Evolutionary conservation across 2,113 vertebrate genomes (phyloP).

Genomic region (Protobothrops mucrosquamatus): DNA sequence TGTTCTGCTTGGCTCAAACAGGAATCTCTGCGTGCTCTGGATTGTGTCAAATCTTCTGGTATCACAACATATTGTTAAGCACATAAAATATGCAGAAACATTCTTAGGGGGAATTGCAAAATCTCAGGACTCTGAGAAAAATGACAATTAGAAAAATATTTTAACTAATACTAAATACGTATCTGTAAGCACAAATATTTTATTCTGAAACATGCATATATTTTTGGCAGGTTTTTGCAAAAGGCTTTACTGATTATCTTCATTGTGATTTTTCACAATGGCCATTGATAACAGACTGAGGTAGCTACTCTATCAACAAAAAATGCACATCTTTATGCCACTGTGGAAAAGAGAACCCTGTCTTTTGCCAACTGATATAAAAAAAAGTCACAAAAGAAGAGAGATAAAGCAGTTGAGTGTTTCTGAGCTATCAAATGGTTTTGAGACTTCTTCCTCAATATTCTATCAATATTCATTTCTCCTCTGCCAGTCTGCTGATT

Average conservation of each 20-base stretch:
- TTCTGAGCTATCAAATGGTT: neutral
- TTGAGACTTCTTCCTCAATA: neutral
- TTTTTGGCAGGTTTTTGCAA: neutral
- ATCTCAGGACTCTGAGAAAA: neutral
- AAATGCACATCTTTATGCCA: neutral
- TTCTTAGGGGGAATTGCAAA: neutral
- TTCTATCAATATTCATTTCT: neutral
- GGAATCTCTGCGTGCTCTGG: neutral
- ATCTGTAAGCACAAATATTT: neutral
- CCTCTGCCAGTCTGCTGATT: neutral
- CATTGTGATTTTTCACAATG: neutral
- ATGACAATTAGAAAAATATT: neutral
- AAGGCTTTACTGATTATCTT: neutral
- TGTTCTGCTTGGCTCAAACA: neutral
- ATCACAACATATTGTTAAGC: neutral
- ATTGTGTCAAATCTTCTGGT: neutral
- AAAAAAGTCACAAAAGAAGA: neutral
- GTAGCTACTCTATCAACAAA: neutral
- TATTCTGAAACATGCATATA: neutral
- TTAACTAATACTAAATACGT: neutral
- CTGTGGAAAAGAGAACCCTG: neutral
- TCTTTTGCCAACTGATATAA: neutral
- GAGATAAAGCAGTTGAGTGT: neutral
- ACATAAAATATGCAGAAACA: neutral
- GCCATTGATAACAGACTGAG: neutral